These are phyloP conservation scores for Syngnathus floridae DNA, from an alignment of 2,113 vertebrate species.

Conservation along the genomic window DNA sequence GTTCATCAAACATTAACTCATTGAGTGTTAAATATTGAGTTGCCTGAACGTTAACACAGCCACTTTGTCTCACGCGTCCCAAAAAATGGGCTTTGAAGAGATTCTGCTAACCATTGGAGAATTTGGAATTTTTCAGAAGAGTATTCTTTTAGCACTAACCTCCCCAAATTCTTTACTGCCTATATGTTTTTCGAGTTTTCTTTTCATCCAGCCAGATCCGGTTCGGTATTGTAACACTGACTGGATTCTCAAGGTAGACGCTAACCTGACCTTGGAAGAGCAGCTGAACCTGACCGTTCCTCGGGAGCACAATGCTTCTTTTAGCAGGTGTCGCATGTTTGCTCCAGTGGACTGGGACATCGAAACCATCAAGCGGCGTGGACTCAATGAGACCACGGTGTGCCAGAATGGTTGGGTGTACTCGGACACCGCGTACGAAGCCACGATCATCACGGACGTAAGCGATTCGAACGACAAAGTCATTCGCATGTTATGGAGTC, in stretches of 20 bases:
- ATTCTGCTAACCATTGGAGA: constrained; percentile 69
- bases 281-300: constrained; percentile 75
- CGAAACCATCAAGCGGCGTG: constrained; percentile 51
- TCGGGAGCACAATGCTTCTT: constrained; percentile 39
- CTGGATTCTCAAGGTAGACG: constrained; percentile 41
- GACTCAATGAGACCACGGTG: constrained; percentile 67
- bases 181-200: constrained; percentile 71
- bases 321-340: constrained; percentile 76
- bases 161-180: constrained; percentile 53
- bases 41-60: not conserved
- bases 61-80: not conserved
- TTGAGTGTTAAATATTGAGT: constrained; percentile 55
- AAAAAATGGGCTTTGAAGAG: constrained; percentile 58
- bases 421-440: constrained; percentile 43
- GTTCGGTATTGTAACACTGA: constrained; percentile 66
- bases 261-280: constrained; percentile 67
- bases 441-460: constrained; percentile 66
- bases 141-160: constrained; percentile 60
- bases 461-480: constrained; percentile 13
- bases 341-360: constrained; percentile 68
- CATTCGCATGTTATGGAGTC: not conserved
- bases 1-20: not conserved
- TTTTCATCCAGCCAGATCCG: constrained; percentile 68
- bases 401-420: constrained; percentile 76
- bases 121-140: constrained; percentile 78